These are phyloP conservation scores for Trypoxylus dichotomus DNA, from an alignment of 1,140 invertebrate species.

Conservation along the genomic window DNA sequence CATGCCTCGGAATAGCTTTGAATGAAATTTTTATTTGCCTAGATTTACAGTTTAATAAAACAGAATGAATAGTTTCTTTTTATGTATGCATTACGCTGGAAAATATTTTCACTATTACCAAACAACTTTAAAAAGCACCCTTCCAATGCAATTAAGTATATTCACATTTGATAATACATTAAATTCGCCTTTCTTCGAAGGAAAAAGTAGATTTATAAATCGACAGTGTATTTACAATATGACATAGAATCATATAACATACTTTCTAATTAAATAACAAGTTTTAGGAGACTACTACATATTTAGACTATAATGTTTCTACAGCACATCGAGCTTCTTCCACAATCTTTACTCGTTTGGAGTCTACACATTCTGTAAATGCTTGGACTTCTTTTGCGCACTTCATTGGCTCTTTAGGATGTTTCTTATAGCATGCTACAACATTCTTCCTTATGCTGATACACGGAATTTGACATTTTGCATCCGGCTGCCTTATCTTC, in stretches of 20 bases:
- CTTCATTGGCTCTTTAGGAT: slow-evolving; percentile 49
- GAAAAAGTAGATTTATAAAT: not conserved
- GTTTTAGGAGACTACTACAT: not conserved
- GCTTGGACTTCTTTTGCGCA: slow-evolving; percentile 51
- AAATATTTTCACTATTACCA: too few species aligned
- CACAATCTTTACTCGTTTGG: slow-evolving; percentile 41
- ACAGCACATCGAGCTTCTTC: slow-evolving; percentile 28
- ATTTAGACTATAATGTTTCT: not conserved
- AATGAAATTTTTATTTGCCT: too few species aligned
- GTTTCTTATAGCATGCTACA: slow-evolving; percentile 47
- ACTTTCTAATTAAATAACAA: slow-evolving; percentile 20
- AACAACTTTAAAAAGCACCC: too few species aligned
- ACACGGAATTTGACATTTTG: slow-evolving; percentile 42
- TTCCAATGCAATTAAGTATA: too few species aligned
- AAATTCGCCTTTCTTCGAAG: not conserved
- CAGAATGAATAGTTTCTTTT: too few species aligned
- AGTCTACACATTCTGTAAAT: slow-evolving; percentile 51
- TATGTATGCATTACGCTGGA: too few species aligned
- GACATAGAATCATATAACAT: slow-evolving; percentile 12
- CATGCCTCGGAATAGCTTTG: too few species aligned
- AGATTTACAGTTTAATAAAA: too few species aligned
- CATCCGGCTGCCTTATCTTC: slow-evolving; percentile 32
- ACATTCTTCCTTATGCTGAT: slow-evolving; percentile 43
- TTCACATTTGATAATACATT: not conserved
- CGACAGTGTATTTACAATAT: slow-evolving; percentile 16